phyloP scores from a whole-genome alignment of 2,113 vertebrate species.

The Rhagologus leucostigma region DNA sequence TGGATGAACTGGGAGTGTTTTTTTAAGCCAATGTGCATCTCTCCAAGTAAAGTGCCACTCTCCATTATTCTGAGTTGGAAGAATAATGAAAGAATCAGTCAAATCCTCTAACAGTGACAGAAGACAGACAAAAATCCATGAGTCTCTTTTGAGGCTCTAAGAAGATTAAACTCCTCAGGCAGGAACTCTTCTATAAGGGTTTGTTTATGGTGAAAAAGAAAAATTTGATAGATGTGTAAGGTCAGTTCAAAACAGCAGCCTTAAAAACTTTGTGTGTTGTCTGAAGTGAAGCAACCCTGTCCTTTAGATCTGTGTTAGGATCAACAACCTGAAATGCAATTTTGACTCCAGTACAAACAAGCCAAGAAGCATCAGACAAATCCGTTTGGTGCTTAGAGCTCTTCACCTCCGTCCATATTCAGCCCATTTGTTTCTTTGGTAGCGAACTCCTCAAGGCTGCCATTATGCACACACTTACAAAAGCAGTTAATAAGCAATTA shows the following conservation, averaged over 20 bases:
- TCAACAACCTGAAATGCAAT: not conserved
- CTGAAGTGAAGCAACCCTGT: not conserved
- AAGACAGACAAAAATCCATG: slow-evolving; percentile 46
- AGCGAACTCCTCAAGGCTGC: not conserved
- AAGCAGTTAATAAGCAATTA: not conserved
- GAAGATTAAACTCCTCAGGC: not conserved
- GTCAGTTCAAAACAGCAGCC: not conserved
- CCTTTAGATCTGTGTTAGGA: not conserved
- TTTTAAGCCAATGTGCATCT: not conserved
- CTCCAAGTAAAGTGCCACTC: not conserved
- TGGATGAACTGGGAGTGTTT: not conserved
- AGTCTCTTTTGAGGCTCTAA: not conserved
- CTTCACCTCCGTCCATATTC: not conserved
- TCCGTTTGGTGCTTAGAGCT: not conserved
- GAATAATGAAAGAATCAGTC: slow-evolving; percentile 60
- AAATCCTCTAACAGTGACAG: slow-evolving; percentile 44
- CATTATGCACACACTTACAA: not conserved
- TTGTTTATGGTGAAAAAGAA: not conserved
- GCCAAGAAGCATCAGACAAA: not conserved
- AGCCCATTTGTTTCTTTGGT: not conserved
- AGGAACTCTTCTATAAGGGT: not conserved
- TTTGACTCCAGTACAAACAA: not conserved
- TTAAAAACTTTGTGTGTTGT: not conserved
- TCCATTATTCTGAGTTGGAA: slow-evolving; percentile 27
- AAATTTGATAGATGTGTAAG: not conserved